Evolutionary conservation across 1,140 invertebrate species (phyloP).

Genomic region (Venturia canescens): DNA sequence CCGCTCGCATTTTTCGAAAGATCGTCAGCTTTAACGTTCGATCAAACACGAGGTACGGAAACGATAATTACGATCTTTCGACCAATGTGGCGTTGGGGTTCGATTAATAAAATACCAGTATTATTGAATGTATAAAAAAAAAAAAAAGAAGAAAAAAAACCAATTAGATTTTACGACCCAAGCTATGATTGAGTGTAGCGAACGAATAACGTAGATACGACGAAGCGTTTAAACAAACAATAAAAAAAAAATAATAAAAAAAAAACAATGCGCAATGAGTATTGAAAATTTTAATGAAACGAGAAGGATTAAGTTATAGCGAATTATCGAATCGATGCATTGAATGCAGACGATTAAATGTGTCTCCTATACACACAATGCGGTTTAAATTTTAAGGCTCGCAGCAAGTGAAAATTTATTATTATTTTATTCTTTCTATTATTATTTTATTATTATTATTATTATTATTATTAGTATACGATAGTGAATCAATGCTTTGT

Average conservation of each 20-base stretch:
- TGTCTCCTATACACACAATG: conserved; percentile 41
- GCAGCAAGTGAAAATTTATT: conserved; percentile 60
- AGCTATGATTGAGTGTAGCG: conserved; percentile 47
- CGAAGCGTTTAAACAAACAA: too few species aligned
- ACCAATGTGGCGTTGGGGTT: conserved; percentile 56
- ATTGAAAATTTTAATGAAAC: neutral
- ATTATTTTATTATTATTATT: conserved; percentile 1
- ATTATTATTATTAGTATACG: conserved; percentile 7
- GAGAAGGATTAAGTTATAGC: conserved; percentile 30
- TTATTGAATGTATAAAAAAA: conserved; percentile 76
- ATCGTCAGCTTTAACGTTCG: conserved; percentile 51
- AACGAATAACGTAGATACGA: conserved; percentile 41
- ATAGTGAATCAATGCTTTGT: conserved; percentile 74
- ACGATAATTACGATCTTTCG: too few species aligned
- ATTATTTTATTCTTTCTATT: conserved; percentile 14
- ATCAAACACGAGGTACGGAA: conserved; percentile 48
- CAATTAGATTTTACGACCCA: conserved; percentile 64
- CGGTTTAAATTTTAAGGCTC: conserved; percentile 59
- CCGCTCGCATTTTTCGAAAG: conserved; percentile 35
- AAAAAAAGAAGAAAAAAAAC: conserved; percentile 59
- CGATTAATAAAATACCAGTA: conserved; percentile 74
- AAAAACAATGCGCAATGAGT: conserved; percentile 25
- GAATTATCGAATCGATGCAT: conserved; percentile 40
- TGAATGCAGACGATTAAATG: conserved; percentile 46
- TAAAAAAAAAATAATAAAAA: conserved; percentile 34